Evolutionary conservation across 2,113 vertebrate genomes (phyloP), one percentile per base, ranked within the genome.

Genomic region (Ciconia stormi): DNA sequence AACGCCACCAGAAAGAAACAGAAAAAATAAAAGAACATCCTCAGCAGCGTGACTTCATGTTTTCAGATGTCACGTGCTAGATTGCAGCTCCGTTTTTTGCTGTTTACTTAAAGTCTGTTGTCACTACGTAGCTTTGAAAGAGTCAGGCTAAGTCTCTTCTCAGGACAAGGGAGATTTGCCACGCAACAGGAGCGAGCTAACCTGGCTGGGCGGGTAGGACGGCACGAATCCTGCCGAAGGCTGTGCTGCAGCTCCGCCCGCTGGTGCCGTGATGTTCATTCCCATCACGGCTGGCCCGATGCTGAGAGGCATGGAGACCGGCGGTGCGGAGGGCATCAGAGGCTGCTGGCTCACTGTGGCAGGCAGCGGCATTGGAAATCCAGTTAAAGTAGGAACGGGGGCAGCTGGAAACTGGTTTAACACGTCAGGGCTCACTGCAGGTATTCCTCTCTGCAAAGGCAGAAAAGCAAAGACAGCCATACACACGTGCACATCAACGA

Each of bases 321-420:
- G 79, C 0, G 97, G 76, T 0, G 92, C 96, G 0, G 98, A 22
- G 27, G 98, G 85, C 93, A 98, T 83, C 92, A 98, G 96, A 2
- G 98, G 79, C 15, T 97, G 97, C 82, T 99, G 98, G 95, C 98
- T 98, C 96, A 99, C 97, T 9, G 98, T 81, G 2, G 98, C 58
- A 6, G 99, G 97, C 96, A 99, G 98, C 13, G 98, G 96, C 98
- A 99, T 96, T 7, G 99, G 97, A 95, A 99, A 97, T 13, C 99
- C 98, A 8, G 98, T 99, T 89, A 99, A 95, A 49, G 98, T 99
- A 93, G 99, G 99, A 55, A 99, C 96, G 1, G 99, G 99, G n/a
- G 99, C 99, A 14, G 99, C 98, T 18, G 99, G 98, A 84, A 99
- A 99, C 98, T 99, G 99, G 98, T 97, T 98, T 85, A 99, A 97